Evolutionary conservation across 2,797 vertebrate species (phyloP).

Genomic region (Urosaurus nigricauda): DNA sequence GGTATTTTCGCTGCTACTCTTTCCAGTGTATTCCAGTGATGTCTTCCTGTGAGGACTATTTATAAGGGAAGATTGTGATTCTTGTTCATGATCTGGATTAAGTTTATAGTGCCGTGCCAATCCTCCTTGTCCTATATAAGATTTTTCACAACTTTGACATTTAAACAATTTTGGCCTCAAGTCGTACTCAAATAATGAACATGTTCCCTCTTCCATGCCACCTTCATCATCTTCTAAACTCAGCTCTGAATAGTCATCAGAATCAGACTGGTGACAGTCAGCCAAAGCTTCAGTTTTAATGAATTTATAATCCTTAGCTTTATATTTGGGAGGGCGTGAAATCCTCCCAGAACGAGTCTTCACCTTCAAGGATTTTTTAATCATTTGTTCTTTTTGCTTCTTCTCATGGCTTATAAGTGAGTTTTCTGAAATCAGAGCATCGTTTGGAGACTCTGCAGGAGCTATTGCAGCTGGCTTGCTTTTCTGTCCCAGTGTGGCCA

Average conservation of each 20-base stretch:
- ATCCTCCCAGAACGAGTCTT: slow-evolving; percentile 94
- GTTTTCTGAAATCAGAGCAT: slow-evolving; percentile 27
- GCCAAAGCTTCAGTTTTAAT: slow-evolving; percentile 95
- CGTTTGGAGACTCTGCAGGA: neutral
- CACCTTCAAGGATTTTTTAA: slow-evolving; percentile 88
- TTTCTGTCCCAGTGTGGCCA: slow-evolving; percentile 32
- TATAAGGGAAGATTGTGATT: slow-evolving; percentile 51
- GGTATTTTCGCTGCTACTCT: slow-evolving; percentile 8
- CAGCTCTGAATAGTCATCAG: slow-evolving; percentile 94
- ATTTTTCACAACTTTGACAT: slow-evolving; percentile 92
- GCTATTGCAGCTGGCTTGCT: neutral
- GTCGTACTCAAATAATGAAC: slow-evolving; percentile 75
- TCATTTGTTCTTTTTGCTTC: slow-evolving; percentile 79
- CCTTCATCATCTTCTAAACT: slow-evolving; percentile 91
- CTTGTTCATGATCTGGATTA: slow-evolving; percentile 85
- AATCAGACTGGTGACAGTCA: slow-evolving; percentile 91
- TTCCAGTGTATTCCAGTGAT: slow-evolving; percentile 19
- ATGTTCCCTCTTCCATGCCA: slow-evolving; percentile 74
- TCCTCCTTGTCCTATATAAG: slow-evolving; percentile 93
- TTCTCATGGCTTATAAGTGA: slow-evolving; percentile 57
- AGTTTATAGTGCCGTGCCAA: slow-evolving; percentile 93
- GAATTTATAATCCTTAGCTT: slow-evolving; percentile 96
- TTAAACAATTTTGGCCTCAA: slow-evolving; percentile 87
- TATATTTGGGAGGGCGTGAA: slow-evolving; percentile 94
- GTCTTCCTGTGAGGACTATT: slow-evolving; percentile 53